phyloP scores from a whole-genome alignment of 2,888 invertebrate genomes.

The Melikaiella ostensackeni region DNA sequence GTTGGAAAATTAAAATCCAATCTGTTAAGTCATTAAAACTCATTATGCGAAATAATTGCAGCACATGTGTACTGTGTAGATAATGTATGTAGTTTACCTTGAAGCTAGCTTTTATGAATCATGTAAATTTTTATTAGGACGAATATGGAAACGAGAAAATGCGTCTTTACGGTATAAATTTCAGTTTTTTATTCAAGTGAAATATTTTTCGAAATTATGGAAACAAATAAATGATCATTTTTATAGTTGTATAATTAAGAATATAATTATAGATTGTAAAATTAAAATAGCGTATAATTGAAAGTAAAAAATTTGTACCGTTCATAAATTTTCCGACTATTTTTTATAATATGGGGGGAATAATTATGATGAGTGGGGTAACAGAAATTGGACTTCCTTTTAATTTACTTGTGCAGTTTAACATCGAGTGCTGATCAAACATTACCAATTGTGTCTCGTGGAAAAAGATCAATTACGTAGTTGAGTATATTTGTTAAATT shows the following conservation, averaged over 20 bases:
- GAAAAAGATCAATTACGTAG: background rate
- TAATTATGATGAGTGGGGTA: conserved; percentile 4
- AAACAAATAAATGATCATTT: background rate
- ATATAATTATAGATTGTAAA: background rate
- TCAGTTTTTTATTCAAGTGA: background rate
- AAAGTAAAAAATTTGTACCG: no score
- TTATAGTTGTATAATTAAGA: background rate
- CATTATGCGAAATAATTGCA: background rate
- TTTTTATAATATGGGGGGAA: background rate
- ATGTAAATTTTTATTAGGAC: conserved; percentile 14
- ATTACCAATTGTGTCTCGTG: background rate
- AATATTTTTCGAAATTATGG: background rate
- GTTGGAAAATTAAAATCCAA: background rate
- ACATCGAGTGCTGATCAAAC: background rate
- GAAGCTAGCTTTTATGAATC: conserved; percentile 13
- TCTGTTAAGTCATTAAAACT: background rate
- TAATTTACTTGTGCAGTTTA: background rate
- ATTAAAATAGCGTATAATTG: background rate
- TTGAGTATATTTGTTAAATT: background rate
- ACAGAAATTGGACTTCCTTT: background rate
- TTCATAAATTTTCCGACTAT: background rate
- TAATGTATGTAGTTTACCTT: conserved; percentile 14
- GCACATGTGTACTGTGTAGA: background rate
- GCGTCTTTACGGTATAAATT: background rate
- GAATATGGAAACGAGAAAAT: conserved; percentile 21